Conservation (phyloP, 35 echinoderm and acorn worm species). For the Heliocidaris tuberculata region DNA sequence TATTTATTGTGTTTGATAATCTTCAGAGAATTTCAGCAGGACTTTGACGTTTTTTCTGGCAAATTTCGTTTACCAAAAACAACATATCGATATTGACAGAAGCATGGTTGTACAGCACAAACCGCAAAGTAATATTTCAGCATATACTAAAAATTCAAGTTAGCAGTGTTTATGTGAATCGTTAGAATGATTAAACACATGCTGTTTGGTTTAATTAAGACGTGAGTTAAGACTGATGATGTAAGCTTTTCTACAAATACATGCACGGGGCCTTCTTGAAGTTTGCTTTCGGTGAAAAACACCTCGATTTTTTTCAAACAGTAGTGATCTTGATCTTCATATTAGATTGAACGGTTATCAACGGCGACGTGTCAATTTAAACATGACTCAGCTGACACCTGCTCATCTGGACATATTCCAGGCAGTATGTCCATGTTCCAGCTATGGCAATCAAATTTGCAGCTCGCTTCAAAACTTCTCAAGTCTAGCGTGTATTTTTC, state of each 20-base stretch:
- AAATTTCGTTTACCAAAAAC: not conserved
- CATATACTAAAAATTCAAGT: not conserved
- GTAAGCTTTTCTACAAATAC: not conserved
- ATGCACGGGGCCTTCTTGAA: not conserved
- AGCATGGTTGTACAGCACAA: not conserved
- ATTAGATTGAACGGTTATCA: conserved; percentile 11
- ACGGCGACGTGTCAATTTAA: not conserved
- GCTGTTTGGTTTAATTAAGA: not conserved
- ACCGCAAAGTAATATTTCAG: not conserved
- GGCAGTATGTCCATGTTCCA: too few species aligned
- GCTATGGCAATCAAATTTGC: not conserved
- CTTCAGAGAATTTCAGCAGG: not conserved
- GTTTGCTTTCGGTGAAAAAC: not conserved
- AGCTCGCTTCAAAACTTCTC: not conserved
- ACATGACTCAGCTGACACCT: not conserved
- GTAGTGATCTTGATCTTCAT: not conserved
- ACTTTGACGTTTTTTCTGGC: not conserved
- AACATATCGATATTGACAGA: not conserved
- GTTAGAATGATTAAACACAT: not conserved
- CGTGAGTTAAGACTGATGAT: not conserved
- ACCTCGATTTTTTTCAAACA: not conserved
- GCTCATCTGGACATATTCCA: not conserved
- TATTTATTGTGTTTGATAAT: not conserved
- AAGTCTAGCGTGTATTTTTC: not conserved
- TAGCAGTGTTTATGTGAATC: not conserved